A percentile compares a stretch with the other conserved stretches of the same genome.
Evolutionary conservation across 2,888 invertebrate genomes (phyloP).

Genomic region (Criorhina ranunculi): DNA sequence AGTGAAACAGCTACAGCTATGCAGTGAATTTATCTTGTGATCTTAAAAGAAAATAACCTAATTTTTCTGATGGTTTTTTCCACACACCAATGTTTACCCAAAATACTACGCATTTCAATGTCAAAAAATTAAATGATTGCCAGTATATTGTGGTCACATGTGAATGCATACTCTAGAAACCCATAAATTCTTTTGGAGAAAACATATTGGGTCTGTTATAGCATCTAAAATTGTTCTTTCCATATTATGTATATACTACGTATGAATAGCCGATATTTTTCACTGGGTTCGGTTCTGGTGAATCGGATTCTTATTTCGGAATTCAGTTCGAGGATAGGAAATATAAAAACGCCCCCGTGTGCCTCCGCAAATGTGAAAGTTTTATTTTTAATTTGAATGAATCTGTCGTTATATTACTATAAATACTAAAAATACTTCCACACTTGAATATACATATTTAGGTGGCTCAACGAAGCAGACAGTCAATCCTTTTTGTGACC

Average conservation of each 20-base stretch:
- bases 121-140: conserved; percentile 3
- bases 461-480: conserved; percentile 32
- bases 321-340: conserved; percentile 2
- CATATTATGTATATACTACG: no score
- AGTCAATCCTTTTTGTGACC: conserved; percentile 53
- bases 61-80: not conserved
- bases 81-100: not conserved
- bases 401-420: not conserved
- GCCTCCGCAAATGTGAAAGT: conserved; percentile 19
- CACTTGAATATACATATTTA: conserved; percentile 12
- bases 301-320: conserved; percentile 29
- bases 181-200: conserved; percentile 1
- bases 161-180: not conserved
- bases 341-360: conserved; percentile 36
- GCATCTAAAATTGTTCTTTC: not conserved
- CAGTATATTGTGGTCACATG: not conserved
- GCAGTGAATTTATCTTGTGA: no score
- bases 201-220: not conserved
- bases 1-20: no score
- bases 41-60: no score
- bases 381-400: conserved; percentile 49
- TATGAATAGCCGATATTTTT: conserved; percentile 1
- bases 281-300: conserved; percentile 6
- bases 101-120: conserved; percentile 22
- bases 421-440: conserved; percentile 30